Base-by-base conservation (phyloP, 2,797 vertebrate species). In the Falco berigora region DNA sequence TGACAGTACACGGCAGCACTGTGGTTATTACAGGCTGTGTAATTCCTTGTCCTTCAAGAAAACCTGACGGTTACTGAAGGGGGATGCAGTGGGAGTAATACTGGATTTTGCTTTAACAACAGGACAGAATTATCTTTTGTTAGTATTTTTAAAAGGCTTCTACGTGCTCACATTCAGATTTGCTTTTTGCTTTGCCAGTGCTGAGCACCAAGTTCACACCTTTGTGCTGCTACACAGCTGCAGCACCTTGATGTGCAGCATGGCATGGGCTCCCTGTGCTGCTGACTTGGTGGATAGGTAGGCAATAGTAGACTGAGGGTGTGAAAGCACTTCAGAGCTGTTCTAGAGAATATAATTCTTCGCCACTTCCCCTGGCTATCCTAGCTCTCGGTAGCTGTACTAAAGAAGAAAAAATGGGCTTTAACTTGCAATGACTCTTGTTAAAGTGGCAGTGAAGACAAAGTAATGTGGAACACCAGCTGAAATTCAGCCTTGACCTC, bases 401-500 rank as follows among this genome's bases (percentile, higher is more conserved):
- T 72, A n/a, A 83, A 86, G 44, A 68, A 62, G 3, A 2, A 50
- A 78, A 88, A 93, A 59, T 10, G 46, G 42, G 34, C 22, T 90
- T 88, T 68, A 69, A 46, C 42, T 94, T 13, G 0, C 58, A 53
- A 3, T 78, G 76, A 56, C 58, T 92, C 68, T 34, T n/a, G 34
- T 86, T 95, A 86, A 93, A 93, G 81, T 47, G 66, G 73, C 73
- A 88, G 3, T 64, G 86, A 86, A 93, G 86, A 84, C 83, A 58
- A 92, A 92, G 80, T 72, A 32, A 62, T 21, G 50, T 30, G 28
- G 53, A 68, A 18, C 1, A 55, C 93, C 93, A 90, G 83, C 58
- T 96, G 96, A 96, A 95, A 93, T 88, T 78, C 79, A 90, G 82
- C 82, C 92, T 68, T 90, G 58, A 64, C 84, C 75, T 91, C 79